A percentile compares a stretch with the other conserved stretches of the same genome.
These are phyloP conservation scores for Ischnura elegans DNA, from an alignment of 2,888 invertebrate species.

Conservation along the genomic window DNA sequence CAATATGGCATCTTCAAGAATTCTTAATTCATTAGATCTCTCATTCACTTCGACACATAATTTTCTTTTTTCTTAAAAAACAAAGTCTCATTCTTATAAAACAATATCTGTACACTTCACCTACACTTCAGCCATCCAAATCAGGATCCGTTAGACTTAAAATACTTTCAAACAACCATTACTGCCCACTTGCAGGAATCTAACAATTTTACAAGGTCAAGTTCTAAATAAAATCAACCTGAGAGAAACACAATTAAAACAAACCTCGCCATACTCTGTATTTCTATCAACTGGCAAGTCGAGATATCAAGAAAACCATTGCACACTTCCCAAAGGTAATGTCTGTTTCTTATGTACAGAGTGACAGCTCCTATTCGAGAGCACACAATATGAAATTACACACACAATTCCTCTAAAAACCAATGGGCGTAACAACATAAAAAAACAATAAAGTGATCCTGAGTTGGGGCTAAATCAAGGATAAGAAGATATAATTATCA, in stretches of 20 bases:
- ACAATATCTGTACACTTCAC: conserved; percentile 69
- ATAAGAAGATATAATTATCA: conserved; percentile 69
- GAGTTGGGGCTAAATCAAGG: conserved; percentile 63
- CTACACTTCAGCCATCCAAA: conserved; percentile 67
- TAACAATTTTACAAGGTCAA: conserved; percentile 59
- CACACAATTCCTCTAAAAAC: conserved; percentile 39
- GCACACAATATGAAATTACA: conserved; percentile 46
- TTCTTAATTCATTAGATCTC: conserved; percentile 68
- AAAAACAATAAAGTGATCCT: conserved; percentile 52
- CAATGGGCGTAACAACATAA: conserved; percentile 65
- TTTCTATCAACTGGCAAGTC: conserved; percentile 50
- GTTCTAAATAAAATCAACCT: conserved; percentile 51
- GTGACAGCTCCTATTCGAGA: conserved; percentile 22
- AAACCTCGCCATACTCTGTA: conserved; percentile 53
- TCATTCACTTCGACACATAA: conserved; percentile 58
- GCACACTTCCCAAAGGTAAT: conserved; percentile 67
- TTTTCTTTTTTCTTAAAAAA: conserved; percentile 69
- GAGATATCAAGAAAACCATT: conserved; percentile 53
- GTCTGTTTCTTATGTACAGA: conserved; percentile 61
- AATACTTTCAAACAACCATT: conserved; percentile 64
- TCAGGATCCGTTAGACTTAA: conserved; percentile 68
- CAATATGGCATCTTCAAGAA: conserved; percentile 59
- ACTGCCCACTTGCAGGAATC: conserved; percentile 59
- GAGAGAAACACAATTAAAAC: conserved; percentile 38
- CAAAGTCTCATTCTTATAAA: conserved; percentile 69